phyloP scores from a whole-genome alignment of 2,113 vertebrate species.

The Corynorhinus townsendii region DNA sequence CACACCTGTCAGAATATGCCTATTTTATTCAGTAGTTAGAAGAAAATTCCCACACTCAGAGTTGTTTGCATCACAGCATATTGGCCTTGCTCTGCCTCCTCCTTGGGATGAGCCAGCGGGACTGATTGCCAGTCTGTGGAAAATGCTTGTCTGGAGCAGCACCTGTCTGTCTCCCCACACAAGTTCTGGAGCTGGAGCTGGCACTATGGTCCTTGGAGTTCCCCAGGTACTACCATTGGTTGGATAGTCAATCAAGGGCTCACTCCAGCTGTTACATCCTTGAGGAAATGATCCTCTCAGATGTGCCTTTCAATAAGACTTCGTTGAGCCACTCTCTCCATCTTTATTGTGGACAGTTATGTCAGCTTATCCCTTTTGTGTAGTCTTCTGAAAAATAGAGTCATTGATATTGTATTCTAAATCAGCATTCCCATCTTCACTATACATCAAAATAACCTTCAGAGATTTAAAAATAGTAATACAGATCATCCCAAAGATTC shows the following conservation, averaged over 20 bases:
- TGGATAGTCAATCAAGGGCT: conserved; percentile 40
- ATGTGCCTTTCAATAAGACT: conserved; percentile 33
- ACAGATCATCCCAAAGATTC: not conserved
- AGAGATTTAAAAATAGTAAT: not conserved
- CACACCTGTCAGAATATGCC: conserved; percentile 23
- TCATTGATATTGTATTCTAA: not conserved
- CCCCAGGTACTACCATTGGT: conserved; percentile 66
- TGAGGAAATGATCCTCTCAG: conserved; percentile 50
- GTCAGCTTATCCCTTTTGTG: not conserved
- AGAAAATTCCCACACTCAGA: not conserved
- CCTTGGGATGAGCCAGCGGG: conserved; percentile 66
- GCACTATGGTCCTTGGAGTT: conserved; percentile 47
- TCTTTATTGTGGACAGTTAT: conserved; percentile 28
- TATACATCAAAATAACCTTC: not conserved
- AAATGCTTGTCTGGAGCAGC: conserved; percentile 68
- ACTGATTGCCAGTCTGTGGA: conserved; percentile 63
- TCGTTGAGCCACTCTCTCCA: not conserved
- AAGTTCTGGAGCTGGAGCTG: conserved; percentile 64
- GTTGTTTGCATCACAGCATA: conserved; percentile 54
- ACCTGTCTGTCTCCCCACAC: conserved; percentile 68
- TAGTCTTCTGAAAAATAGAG: not conserved
- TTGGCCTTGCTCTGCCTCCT: conserved; percentile 42
- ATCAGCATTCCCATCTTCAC: not conserved
- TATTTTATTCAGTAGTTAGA: conserved; percentile 56
- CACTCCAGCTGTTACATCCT: conserved; percentile 7